Conservation (phyloP, 2,113 vertebrate genomes). For the Ctenomys sociabilis region DNA sequence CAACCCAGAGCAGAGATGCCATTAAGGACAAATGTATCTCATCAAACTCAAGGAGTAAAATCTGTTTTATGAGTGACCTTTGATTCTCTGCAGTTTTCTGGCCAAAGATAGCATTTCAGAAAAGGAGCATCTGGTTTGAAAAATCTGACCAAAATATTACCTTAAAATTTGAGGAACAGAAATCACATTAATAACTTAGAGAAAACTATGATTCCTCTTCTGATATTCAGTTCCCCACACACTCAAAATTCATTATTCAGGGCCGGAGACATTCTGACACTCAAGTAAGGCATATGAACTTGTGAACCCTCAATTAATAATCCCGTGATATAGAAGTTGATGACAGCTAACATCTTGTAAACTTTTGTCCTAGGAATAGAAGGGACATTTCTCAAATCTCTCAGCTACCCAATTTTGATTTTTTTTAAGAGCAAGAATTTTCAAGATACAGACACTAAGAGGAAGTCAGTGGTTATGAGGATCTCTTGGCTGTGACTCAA, state of each 20-base stretch:
- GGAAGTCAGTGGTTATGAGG: neutral
- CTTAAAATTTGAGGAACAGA: constrained; percentile 21
- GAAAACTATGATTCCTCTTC: neutral
- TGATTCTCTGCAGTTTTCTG: constrained; percentile 45
- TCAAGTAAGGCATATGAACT: neutral
- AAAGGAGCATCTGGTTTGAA: constrained; percentile 63
- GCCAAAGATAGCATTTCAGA: constrained; percentile 73
- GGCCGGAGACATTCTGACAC: neutral
- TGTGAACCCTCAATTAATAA: neutral
- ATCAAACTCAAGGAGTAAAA: constrained; percentile 44
- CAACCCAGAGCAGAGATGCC: neutral
- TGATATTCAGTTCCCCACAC: neutral
- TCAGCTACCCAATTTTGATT: neutral
- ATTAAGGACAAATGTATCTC: neutral
- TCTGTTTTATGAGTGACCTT: constrained; percentile 47
- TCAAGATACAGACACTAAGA: neutral
- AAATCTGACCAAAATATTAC: constrained; percentile 29
- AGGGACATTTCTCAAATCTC: constrained; percentile 8
- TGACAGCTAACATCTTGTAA: constrained; percentile 38
- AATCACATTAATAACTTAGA: constrained; percentile 45
- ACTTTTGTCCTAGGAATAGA: constrained; percentile 31
- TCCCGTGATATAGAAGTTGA: neutral
- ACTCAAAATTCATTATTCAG: constrained; percentile 1
- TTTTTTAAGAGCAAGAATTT: neutral
- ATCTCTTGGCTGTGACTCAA: constrained; percentile 37